Conservation (phyloP, 1,140 invertebrate species). For the Anastrepha ludens region DNA sequence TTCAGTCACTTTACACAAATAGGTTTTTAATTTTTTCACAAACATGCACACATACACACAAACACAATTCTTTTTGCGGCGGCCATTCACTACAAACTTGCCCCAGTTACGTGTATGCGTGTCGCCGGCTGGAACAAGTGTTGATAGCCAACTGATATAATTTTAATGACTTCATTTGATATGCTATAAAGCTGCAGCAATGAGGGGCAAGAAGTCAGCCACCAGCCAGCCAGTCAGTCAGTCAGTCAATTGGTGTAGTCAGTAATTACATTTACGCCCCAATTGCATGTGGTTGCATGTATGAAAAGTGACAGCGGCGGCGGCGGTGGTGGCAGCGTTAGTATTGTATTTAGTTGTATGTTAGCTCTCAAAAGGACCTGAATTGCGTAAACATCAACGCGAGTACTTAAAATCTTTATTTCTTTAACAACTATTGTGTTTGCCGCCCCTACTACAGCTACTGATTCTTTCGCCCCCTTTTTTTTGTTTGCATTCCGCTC, state of each 20-base stretch:
- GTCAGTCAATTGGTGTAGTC: slow-evolving; percentile 1
- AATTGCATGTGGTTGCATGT: not conserved
- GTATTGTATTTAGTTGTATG: not conserved
- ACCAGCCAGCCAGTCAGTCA: not conserved
- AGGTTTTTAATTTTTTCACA: not conserved
- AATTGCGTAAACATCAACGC: not conserved
- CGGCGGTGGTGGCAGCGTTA: too few species aligned
- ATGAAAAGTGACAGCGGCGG: not conserved
- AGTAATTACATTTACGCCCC: slow-evolving; percentile 50
- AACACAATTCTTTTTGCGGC: not conserved
- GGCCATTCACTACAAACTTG: too few species aligned
- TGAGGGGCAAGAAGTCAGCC: not conserved
- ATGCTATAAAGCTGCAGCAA: slow-evolving; percentile 1
- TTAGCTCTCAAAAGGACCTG: slow-evolving; percentile 15
- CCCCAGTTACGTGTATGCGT: not conserved
- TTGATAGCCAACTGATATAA: slow-evolving; percentile 2
- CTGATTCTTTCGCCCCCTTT: not conserved
- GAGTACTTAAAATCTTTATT: not conserved
- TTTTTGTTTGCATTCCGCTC: not conserved
- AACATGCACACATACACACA: not conserved
- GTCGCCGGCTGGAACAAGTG: not conserved
- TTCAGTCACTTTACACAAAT: not conserved
- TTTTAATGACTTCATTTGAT: slow-evolving; percentile 53
- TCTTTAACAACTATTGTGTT: not conserved
- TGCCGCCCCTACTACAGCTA: not conserved